Evolutionary conservation across 2,797 vertebrate genomes (phyloP).

Genomic region (Philypnodon macrostomus): DNA sequence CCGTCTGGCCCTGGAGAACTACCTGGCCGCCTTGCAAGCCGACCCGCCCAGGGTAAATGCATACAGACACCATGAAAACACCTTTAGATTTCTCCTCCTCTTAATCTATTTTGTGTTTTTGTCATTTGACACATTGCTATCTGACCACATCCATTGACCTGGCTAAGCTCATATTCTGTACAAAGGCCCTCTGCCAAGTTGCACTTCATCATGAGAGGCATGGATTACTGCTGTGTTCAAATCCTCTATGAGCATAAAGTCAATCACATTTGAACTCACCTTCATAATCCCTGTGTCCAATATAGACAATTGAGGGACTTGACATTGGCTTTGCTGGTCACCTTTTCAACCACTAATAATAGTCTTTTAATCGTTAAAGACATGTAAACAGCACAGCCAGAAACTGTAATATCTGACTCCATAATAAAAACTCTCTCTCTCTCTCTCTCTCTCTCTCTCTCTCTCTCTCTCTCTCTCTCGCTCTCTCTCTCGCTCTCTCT

Average conservation of each 20-base stretch:
- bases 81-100: constrained; percentile 7
- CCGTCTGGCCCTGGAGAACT: constrained; percentile 94
- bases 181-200: constrained; percentile 32
- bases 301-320: constrained; percentile 41
- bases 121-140: neutral
- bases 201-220: constrained; percentile 32
- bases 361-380: too few relatives aligned
- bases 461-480: too few relatives aligned
- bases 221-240: constrained; percentile 35
- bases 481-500: too few relatives aligned
- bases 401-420: too few relatives aligned
- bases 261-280: constrained; percentile 50
- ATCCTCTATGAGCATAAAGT: constrained; percentile 41
- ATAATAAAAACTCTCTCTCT: too few relatives aligned
- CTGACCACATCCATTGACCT: constrained; percentile 18
- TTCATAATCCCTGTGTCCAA: constrained; percentile 45
- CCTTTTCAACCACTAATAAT: too few relatives aligned
- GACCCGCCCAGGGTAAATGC: constrained; percentile 85
- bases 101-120: constrained; percentile 13
- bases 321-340: constrained; percentile 19
- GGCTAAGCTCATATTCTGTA: constrained; percentile 40
- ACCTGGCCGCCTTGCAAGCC: constrained; percentile 91
- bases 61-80: constrained; percentile 4
- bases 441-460: too few relatives aligned
- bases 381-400: too few relatives aligned